These are phyloP conservation scores for Catharus bicknelli DNA, from an alignment of 2,113 vertebrate species.

Conservation along the genomic window DNA sequence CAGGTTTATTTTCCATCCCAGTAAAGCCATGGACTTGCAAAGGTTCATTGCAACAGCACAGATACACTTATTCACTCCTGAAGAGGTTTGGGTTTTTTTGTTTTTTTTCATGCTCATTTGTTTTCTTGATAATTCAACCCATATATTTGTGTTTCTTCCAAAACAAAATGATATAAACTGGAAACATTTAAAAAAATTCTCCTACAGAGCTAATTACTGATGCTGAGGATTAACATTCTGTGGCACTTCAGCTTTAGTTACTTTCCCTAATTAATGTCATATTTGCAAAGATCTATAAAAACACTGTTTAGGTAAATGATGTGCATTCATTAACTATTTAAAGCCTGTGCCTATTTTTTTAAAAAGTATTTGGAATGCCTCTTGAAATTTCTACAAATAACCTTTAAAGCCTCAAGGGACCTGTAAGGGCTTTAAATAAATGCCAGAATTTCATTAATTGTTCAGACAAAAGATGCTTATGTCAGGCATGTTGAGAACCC, in stretches of 20 bases:
- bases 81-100: not conserved
- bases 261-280: conserved; percentile 68
- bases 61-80: not conserved
- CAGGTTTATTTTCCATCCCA: not conserved
- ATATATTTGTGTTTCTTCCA: conserved; percentile 46
- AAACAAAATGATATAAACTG: conserved; percentile 48
- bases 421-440: not conserved
- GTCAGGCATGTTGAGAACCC: not conserved
- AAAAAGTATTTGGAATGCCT: not conserved
- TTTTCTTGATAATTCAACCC: conserved; percentile 44
- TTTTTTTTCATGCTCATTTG: not conserved
- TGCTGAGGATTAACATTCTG: conserved; percentile 63
- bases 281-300: conserved; percentile 67
- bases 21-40: not conserved
- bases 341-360: not conserved
- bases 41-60: not conserved
- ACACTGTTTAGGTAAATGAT: conserved; percentile 63
- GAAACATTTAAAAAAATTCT: conserved; percentile 54
- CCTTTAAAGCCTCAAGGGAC: not conserved
- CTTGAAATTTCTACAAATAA: not conserved
- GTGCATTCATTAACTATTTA: conserved; percentile 55
- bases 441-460: not conserved
- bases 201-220: conserved; percentile 56
- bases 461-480: not conserved
- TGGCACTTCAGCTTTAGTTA: conserved; percentile 62